Evolutionary conservation across 2,888 invertebrate genomes (phyloP).

Genomic region (Phengaris alcon): DNA sequence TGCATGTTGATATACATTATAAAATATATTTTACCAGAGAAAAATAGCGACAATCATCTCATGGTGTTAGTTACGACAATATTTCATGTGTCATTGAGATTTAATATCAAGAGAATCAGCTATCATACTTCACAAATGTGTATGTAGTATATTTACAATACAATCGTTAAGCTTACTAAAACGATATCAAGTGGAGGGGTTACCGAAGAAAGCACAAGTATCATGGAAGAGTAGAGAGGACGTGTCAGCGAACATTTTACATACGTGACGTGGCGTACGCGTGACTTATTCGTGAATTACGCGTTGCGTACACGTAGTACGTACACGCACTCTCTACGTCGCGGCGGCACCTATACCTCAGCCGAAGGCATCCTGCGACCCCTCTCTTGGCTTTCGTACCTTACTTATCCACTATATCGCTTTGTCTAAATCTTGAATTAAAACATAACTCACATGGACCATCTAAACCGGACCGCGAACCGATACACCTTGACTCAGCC

Average conservation of each 20-base stretch:
- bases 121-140: constrained; percentile 5
- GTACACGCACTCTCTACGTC: constrained; percentile 49
- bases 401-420: constrained; percentile 42
- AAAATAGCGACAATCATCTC: background rate
- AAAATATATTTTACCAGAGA: background rate
- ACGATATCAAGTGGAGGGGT: constrained; percentile 51
- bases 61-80: background rate
- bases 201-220: constrained; percentile 51
- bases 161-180: constrained; percentile 46
- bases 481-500: background rate
- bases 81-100: background rate
- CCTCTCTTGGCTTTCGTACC: constrained; percentile 45
- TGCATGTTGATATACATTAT: background rate
- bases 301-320: constrained; percentile 36
- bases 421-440: constrained; percentile 46
- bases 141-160: constrained; percentile 30
- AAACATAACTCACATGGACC: constrained; percentile 28
- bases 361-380: constrained; percentile 74
- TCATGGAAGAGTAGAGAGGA: constrained; percentile 42
- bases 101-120: constrained; percentile 2
- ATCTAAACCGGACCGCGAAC: constrained; percentile 28
- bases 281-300: constrained; percentile 38
- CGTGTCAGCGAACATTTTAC: constrained; percentile 31
- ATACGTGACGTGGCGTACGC: constrained; percentile 34
- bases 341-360: constrained; percentile 55